Conservation (phyloP, 1,140 invertebrate genomes). For the Globodera rostochiensis region DNA sequence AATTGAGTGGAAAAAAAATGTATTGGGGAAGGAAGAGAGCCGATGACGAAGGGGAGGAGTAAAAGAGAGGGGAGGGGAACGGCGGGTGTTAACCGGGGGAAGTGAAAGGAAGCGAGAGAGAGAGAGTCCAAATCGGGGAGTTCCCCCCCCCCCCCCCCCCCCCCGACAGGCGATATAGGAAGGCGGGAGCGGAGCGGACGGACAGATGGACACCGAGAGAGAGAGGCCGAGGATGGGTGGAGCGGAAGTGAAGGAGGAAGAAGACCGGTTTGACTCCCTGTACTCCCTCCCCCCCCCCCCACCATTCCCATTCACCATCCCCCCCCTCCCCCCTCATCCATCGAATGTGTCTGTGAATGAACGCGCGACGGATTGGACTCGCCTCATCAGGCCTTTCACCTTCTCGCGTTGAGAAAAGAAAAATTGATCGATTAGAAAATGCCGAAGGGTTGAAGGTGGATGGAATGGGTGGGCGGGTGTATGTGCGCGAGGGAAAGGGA, state of each 20-base stretch:
- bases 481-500: background rate
- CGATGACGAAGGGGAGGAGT: conserved; percentile 1
- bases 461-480: background rate
- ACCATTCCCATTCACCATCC: background rate
- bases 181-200: background rate
- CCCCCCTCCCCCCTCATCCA: background rate
- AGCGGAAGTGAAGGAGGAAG: background rate
- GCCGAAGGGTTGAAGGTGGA: background rate
- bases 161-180: background rate
- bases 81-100: background rate
- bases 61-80: background rate
- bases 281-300: background rate
- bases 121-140: conserved; percentile 9
- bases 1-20: background rate
- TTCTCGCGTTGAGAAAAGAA: background rate
- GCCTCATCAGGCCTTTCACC: background rate
- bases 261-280: conserved; percentile 9
- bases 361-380: conserved; percentile 15
- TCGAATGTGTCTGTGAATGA: background rate
- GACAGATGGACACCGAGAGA: background rate
- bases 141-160: background rate
- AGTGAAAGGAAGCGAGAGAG: background rate
- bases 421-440: background rate
- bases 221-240: conserved; percentile 4
- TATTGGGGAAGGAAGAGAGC: background rate